These are phyloP conservation scores for Melieria omissa DNA, from an alignment of 2,888 invertebrate species.

Conservation along the genomic window DNA sequence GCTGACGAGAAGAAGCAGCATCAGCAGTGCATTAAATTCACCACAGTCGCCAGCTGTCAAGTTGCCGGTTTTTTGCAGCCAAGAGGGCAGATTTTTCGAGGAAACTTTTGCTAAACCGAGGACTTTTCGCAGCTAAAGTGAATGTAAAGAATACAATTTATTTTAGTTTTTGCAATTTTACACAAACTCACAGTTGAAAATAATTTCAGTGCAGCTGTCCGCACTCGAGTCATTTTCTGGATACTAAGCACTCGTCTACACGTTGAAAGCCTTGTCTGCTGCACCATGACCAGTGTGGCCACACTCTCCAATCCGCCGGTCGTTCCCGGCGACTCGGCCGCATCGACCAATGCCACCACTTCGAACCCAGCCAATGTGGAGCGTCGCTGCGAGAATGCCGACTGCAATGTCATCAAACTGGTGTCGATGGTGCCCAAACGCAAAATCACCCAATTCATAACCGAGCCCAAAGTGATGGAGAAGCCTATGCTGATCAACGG, in stretches of 20 bases:
- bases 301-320: conserved; percentile 15
- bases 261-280: background rate
- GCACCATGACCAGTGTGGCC: conserved; percentile 13
- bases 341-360: background rate
- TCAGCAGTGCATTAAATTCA: no score
- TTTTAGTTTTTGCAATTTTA: no score
- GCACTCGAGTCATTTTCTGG: background rate
- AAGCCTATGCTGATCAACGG: conserved; percentile 62
- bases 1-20: no score
- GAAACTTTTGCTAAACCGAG: background rate
- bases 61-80: no score
- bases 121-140: background rate
- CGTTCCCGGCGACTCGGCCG: background rate
- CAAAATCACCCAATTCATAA: conserved; percentile 58
- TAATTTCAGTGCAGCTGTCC: background rate
- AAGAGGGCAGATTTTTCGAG: no score
- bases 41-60: no score
- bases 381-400: conserved; percentile 52
- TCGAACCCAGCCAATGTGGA: conserved; percentile 37
- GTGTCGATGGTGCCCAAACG: conserved; percentile 58
- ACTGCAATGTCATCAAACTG: conserved; percentile 53
- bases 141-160: no score
- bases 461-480: conserved; percentile 54
- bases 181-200: background rate
- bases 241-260: no score